Conservation (phyloP, 2,888 invertebrate genomes). For the Ceramica pisi region DNA sequence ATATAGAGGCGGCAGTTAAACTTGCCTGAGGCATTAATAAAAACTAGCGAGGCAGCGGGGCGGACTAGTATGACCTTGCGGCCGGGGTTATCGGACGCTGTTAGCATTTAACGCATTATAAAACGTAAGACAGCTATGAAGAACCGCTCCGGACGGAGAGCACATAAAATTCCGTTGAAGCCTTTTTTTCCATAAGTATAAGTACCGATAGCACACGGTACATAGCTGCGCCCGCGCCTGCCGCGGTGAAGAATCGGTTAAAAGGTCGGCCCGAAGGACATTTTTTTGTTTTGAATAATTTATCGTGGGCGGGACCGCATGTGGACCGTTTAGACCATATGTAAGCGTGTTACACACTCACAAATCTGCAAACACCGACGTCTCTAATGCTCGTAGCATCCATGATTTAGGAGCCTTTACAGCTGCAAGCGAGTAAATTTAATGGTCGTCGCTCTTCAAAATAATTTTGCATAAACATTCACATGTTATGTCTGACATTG, state of each 20-base stretch:
- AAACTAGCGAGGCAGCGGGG: slow-evolving; percentile 78
- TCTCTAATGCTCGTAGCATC: slow-evolving; percentile 27
- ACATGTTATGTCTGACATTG: slow-evolving; percentile 64
- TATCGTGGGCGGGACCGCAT: slow-evolving; percentile 74
- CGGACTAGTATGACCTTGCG: slow-evolving; percentile 86
- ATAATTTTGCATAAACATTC: slow-evolving; percentile 42
- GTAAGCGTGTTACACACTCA: slow-evolving; percentile 62
- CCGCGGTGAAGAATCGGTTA: slow-evolving; percentile 75
- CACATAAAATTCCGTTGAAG: slow-evolving; percentile 89
- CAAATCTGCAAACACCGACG: slow-evolving; percentile 44
- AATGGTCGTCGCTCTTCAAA: slow-evolving; percentile 33
- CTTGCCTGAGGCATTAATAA: slow-evolving; percentile 74
- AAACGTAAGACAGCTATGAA: slow-evolving; percentile 87
- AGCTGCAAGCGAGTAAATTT: slow-evolving; percentile 24
- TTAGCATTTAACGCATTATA: slow-evolving; percentile 89
- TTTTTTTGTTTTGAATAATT: slow-evolving; percentile 82
- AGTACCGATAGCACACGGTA: slow-evolving; percentile 87
- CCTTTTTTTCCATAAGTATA: slow-evolving; percentile 81
- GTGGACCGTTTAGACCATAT: slow-evolving; percentile 73
- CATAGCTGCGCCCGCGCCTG: slow-evolving; percentile 71
- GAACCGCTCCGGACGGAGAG: slow-evolving; percentile 84
- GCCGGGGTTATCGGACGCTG: slow-evolving; percentile 88
- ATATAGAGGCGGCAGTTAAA: slow-evolving; percentile 74
- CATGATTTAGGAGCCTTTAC: slow-evolving; percentile 36
- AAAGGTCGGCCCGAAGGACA: slow-evolving; percentile 88